Conservation (phyloP, 2,797 vertebrate genomes). For the Threskiornis aethiopicus region DNA sequence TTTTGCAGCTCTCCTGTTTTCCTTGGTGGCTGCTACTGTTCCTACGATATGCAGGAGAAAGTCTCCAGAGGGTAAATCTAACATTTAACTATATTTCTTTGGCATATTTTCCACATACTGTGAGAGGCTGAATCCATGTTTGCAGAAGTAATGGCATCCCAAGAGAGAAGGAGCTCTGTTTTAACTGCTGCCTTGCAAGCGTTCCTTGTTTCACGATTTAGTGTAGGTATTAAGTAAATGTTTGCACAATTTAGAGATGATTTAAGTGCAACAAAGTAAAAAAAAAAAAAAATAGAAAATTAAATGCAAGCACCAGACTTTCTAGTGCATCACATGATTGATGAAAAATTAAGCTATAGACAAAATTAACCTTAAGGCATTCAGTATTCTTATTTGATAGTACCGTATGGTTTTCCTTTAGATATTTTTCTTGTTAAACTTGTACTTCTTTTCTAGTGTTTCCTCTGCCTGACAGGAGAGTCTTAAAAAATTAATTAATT, state of each 20-base stretch:
- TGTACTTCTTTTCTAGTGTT: not conserved
- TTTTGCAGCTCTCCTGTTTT: not conserved
- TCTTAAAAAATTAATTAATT: not conserved
- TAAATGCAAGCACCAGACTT: not conserved
- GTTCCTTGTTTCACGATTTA: not conserved
- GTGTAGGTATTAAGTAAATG: not conserved
- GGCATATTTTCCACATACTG: not conserved
- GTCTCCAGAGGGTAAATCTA: not conserved
- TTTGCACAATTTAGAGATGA: slow-evolving; percentile 4
- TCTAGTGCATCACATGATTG: not conserved
- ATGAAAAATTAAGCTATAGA: not conserved
- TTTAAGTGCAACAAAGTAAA: not conserved
- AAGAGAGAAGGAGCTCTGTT: not conserved
- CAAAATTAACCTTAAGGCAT: not conserved
- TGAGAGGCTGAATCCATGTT: not conserved
- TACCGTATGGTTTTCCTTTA: not conserved
- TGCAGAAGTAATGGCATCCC: not conserved
- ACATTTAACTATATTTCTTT: not conserved
- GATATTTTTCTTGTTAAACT: not conserved
- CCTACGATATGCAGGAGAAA: not conserved
- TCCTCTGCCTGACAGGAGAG: not conserved
- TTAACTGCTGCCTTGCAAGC: not conserved
- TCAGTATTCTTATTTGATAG: not conserved
- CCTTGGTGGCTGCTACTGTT: not conserved
- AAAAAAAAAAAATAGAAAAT: not conserved